Conservation (phyloP, 2,797 vertebrate genomes). For the Mus caroli region DNA sequence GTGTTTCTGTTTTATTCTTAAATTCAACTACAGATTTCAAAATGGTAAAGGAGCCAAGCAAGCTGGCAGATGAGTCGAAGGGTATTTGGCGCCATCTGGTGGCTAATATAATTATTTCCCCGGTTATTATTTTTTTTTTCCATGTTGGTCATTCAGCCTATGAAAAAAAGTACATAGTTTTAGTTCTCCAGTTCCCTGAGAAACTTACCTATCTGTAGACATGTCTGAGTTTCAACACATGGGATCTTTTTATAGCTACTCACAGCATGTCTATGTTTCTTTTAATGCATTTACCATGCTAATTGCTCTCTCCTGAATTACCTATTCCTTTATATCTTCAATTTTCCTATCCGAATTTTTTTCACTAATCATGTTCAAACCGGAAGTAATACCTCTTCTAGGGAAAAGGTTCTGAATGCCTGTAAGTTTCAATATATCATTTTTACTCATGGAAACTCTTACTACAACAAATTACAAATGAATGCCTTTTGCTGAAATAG, state of each 20-base stretch:
- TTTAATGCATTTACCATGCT: neutral
- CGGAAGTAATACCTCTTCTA: neutral
- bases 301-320: neutral
- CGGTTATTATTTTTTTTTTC: conserved; percentile 11
- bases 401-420: neutral
- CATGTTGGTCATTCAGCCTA: rapidly evolving
- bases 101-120: conserved; percentile 26
- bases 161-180: neutral
- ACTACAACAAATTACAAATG: neutral
- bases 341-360: neutral
- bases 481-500: neutral
- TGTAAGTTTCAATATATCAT: neutral
- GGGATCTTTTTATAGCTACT: neutral
- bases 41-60: rapidly evolving
- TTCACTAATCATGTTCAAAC: neutral
- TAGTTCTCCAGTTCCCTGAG: neutral
- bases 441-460: neutral
- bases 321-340: neutral
- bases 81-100: conserved; percentile 87
- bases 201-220: neutral
- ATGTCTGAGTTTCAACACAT: neutral
- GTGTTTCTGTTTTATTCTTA: conserved; percentile 67
- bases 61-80: conserved; percentile 51
- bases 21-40: neutral
- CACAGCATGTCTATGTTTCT: neutral